These are phyloP conservation scores for Casuarius casuarius DNA, from an alignment of 2,113 vertebrate species.

Conservation along the genomic window DNA sequence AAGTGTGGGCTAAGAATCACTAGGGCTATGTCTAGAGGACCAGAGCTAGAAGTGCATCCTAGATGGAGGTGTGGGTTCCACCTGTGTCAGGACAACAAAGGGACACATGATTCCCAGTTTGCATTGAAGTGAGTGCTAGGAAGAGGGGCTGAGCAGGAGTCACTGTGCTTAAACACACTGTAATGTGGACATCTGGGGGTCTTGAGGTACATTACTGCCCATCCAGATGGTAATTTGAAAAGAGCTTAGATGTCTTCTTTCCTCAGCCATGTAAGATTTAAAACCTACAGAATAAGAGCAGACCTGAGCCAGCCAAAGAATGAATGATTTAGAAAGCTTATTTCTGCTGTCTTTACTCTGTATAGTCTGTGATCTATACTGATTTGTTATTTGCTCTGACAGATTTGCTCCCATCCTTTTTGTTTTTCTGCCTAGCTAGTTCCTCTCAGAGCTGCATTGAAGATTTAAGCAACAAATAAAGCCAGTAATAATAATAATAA, in stretches of 20 bases:
- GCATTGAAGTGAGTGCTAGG: neutral
- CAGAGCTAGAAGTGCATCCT: neutral
- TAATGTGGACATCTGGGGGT: neutral
- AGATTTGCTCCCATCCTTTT: neutral
- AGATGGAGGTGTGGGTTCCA: neutral
- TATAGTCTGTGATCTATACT: neutral
- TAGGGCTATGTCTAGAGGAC: neutral
- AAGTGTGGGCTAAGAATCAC: neutral
- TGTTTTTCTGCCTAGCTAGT: neutral
- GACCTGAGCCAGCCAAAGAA: neutral
- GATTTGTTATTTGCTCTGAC: neutral
- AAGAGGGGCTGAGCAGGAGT: neutral
- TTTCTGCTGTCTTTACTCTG: neutral
- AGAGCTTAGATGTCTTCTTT: neutral
- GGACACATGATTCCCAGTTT: neutral
- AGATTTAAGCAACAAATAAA: neutral
- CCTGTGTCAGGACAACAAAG: neutral
- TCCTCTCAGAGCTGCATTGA: neutral
- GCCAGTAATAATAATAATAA: neutral
- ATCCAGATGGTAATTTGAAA: neutral
- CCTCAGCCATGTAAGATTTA: neutral
- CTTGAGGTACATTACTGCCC: neutral
- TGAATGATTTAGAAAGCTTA: neutral
- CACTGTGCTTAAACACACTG: neutral
- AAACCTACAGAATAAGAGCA: neutral